phyloP scores from a whole-genome alignment of 1,140 invertebrate species.

The Drosophila truncata region DNA sequence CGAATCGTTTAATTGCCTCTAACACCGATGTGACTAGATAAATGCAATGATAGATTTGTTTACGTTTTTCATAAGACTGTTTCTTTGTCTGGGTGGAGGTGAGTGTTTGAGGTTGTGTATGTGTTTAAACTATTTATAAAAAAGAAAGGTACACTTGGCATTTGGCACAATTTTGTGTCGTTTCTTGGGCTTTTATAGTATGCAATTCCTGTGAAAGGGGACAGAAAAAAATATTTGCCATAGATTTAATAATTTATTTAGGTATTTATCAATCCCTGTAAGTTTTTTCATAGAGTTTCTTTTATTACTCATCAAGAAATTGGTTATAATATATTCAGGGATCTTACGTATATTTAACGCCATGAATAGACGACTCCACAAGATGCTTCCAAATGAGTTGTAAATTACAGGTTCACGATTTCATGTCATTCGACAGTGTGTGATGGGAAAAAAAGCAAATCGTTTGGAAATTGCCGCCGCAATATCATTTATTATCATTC shows the following conservation, averaged over 20 bases:
- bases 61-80: constrained; percentile 67
- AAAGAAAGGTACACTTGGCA: constrained; percentile 59
- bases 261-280: not conserved
- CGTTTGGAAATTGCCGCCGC: constrained; percentile 72
- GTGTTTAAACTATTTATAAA: constrained; percentile 44
- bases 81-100: constrained; percentile 20
- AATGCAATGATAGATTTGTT: constrained; percentile 78
- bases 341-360: constrained; percentile 41
- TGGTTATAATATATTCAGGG: not conserved
- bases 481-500: constrained; percentile 57
- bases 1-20: constrained; percentile 77
- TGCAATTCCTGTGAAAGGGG: not conserved
- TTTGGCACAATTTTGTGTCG: constrained; percentile 56
- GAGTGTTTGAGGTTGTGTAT: not conserved
- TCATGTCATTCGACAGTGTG: constrained; percentile 26
- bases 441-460: constrained; percentile 25
- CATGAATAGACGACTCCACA: constrained; percentile 31
- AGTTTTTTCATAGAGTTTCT: not conserved
- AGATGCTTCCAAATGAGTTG: constrained; percentile 46
- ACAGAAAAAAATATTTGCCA: not conserved
- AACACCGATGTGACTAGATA: constrained; percentile 55
- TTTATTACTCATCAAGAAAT: not conserved
- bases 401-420: constrained; percentile 80
- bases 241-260: not conserved
- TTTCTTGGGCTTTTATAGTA: constrained; percentile 15